A percentile compares a stretch with the other conserved stretches of the same genome.
phyloP scores from a whole-genome alignment of 2,797 vertebrate genomes.

The Danio aesculapii region DNA sequence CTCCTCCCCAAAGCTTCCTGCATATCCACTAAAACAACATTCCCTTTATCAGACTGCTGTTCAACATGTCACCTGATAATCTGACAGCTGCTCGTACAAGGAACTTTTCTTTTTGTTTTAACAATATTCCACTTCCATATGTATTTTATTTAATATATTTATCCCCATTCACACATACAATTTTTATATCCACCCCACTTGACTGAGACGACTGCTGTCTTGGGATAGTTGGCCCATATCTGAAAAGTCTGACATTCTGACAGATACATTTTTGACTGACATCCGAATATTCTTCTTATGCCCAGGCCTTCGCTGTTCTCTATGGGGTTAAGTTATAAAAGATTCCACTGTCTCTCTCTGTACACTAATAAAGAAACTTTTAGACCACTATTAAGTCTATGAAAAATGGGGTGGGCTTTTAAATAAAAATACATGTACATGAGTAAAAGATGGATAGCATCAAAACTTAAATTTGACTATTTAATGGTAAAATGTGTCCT shows the following conservation, averaged over 20 bases:
- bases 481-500: too few species aligned
- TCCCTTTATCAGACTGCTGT: slow-evolving; percentile 30
- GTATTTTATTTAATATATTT: slow-evolving; percentile 3
- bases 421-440: too few species aligned
- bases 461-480: too few species aligned
- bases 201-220: slow-evolving; percentile 6
- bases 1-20: not conserved
- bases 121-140: slow-evolving; percentile 10
- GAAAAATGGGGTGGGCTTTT: too few species aligned
- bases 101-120: not conserved
- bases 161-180: slow-evolving; percentile 1
- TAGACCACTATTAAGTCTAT: too few species aligned
- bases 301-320: slow-evolving; percentile 4
- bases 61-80: slow-evolving; percentile 30
- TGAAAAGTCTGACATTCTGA: slow-evolving; percentile 24
- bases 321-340: slow-evolving; percentile 58
- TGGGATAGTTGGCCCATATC: slow-evolving; percentile 18
- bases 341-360: not conserved
- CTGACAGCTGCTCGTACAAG: slow-evolving; percentile 32
- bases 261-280: slow-evolving; percentile 8
- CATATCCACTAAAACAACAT: not conserved
- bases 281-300: slow-evolving; percentile 8
- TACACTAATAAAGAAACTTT: not conserved
- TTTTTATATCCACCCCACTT: slow-evolving; percentile 5
- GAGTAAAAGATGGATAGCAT: too few species aligned